phyloP scores from a whole-genome alignment of 1,140 invertebrate genomes.

The Coelopa frigida region DNA sequence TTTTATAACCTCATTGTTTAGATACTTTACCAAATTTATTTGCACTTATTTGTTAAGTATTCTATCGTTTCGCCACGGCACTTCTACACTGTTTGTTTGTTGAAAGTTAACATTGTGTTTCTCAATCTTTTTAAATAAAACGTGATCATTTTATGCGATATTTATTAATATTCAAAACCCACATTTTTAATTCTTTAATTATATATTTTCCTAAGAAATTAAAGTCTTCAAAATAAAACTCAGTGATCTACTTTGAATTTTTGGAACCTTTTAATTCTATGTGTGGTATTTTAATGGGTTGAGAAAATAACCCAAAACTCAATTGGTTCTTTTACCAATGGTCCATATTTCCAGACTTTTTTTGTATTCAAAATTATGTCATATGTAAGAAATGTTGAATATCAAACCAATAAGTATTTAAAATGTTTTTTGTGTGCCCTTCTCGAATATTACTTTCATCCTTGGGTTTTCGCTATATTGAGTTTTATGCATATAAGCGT shows the following conservation, averaged over 20 bases:
- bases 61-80: no score
- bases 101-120: slow-evolving; percentile 8
- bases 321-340: no score
- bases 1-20: no score
- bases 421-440: no score
- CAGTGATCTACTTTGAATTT: not conserved
- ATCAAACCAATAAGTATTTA: slow-evolving; percentile 2
- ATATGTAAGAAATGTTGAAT: not conserved
- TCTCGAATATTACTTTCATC: no score
- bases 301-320: not conserved
- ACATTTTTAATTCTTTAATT: slow-evolving; percentile 2
- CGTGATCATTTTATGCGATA: slow-evolving; percentile 1
- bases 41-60: no score
- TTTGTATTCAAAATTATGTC: slow-evolving; percentile 1
- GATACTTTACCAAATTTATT: no score
- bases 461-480: no score
- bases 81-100: no score
- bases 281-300: not conserved
- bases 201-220: not conserved
- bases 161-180: slow-evolving; percentile 6
- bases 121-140: not conserved
- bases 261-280: not conserved
- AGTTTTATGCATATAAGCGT: no score
- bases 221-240: slow-evolving; percentile 7
- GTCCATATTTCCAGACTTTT: slow-evolving; percentile 7